Percentiles rank a stretch among this genome's conserved stretches.
phyloP scores from a whole-genome alignment of 2,797 vertebrate species.

The Menidia menidia region DNA sequence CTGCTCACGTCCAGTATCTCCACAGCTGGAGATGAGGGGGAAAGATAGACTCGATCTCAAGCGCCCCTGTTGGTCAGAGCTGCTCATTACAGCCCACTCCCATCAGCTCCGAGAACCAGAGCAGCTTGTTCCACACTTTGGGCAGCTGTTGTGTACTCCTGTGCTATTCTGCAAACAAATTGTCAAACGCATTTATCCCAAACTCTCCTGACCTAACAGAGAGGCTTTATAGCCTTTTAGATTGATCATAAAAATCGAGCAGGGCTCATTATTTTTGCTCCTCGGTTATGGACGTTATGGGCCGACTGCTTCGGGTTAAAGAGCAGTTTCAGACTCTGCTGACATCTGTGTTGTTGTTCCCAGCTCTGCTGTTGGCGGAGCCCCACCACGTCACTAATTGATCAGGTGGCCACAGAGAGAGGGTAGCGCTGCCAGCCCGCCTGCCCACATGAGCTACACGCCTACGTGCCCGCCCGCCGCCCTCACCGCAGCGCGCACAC shows the following conservation, averaged over 20 bases:
- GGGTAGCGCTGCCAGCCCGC: conserved; percentile 69
- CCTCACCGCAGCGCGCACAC: conserved; percentile 63
- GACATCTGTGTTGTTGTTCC: conserved; percentile 58
- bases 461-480: conserved; percentile 61
- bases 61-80: conserved; percentile 55
- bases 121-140: conserved; percentile 68
- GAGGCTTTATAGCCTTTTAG: conserved; percentile 71
- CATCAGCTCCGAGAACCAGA: conserved; percentile 43
- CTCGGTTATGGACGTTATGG: conserved; percentile 9
- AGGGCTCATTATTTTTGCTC: conserved; percentile 36
- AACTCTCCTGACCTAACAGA: conserved; percentile 53
- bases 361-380: conserved; percentile 55
- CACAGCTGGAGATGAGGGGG: conserved; percentile 9
- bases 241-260: conserved; percentile 68
- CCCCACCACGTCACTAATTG: conserved; percentile 65
- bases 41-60: conserved; percentile 30
- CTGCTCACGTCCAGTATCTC: conserved; percentile 13
- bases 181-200: conserved; percentile 74
- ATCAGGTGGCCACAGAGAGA: conserved; percentile 67
- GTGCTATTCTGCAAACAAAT: conserved; percentile 73
- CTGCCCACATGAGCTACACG: conserved; percentile 68
- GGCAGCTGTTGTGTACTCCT: conserved; percentile 74
- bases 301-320: conserved; percentile 27
- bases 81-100: conserved; percentile 41
- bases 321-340: conserved; percentile 24